These are phyloP conservation scores for Spea hammondii DNA, from an alignment of 2,797 vertebrate species.

Conservation along the genomic window DNA sequence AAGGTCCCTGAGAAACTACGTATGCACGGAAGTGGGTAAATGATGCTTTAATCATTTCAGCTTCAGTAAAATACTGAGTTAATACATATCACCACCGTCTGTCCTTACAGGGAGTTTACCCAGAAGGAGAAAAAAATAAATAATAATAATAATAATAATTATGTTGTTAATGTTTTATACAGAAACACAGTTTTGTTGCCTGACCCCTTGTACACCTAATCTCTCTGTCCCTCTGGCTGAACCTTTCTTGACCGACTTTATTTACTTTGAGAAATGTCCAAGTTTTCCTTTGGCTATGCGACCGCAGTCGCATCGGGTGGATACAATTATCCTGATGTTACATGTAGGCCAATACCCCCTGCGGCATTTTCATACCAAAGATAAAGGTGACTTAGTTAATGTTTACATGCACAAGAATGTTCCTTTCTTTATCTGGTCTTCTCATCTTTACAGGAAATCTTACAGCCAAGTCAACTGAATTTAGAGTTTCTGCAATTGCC, in stretches of 20 bases:
- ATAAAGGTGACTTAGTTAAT: constrained; percentile 44
- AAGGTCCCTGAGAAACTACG: too few relatives aligned
- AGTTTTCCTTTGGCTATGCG: constrained; percentile 54
- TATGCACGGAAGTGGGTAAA: too few relatives aligned
- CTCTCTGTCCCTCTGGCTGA: constrained; percentile 40
- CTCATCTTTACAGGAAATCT: constrained; percentile 26
- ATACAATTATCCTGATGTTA: constrained; percentile 47
- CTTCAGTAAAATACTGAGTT: too few relatives aligned
- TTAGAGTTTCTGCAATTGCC: background rate
- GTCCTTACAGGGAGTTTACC: too few relatives aligned
- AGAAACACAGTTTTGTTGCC: background rate
- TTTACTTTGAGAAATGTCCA: constrained; percentile 58
- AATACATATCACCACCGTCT: too few relatives aligned
- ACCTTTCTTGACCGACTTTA: constrained; percentile 46
- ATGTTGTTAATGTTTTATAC: background rate
- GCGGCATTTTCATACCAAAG: constrained; percentile 55
- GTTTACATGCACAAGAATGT: constrained; percentile 36
- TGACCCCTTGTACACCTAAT: constrained; percentile 14
- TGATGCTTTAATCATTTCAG: too few relatives aligned
- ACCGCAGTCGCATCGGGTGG: constrained; percentile 52
- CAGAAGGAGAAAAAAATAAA: too few relatives aligned
- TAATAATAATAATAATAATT: too few relatives aligned
- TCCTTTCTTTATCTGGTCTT: background rate
- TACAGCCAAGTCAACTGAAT: background rate
- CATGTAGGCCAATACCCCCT: constrained; percentile 51